Evolutionary conservation across 2,888 invertebrate species (phyloP).

Genomic region (Agrotis segetum): DNA sequence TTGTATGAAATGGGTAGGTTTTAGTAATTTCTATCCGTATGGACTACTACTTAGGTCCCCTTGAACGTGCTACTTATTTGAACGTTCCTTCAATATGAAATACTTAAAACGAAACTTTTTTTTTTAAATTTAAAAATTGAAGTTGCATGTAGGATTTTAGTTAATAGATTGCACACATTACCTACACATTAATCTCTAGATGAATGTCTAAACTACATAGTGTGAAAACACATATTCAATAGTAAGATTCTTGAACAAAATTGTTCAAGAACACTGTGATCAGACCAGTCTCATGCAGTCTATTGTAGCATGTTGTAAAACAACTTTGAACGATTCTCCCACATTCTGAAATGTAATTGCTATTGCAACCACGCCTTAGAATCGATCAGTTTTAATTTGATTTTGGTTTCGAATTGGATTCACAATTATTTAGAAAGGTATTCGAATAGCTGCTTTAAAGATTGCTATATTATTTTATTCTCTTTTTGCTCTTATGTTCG

Average conservation of each 20-base stretch:
- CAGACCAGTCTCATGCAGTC: not conserved
- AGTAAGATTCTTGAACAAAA: not conserved
- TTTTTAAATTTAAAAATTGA: not conserved
- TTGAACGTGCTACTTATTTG: no score
- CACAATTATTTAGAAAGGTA: constrained; percentile 7
- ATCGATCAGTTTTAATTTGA: constrained; percentile 23
- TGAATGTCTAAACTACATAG: not conserved
- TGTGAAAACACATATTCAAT: constrained; percentile 1
- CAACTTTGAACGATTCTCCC: constrained; percentile 6
- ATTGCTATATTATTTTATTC: constrained; percentile 28
- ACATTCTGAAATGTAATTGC: constrained; percentile 21
- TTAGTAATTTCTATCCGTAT: not conserved
- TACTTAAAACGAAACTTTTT: no score
- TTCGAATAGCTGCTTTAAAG: constrained; percentile 9
- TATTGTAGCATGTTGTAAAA: constrained; percentile 9
- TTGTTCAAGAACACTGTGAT: not conserved
- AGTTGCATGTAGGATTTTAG: not conserved
- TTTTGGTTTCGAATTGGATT: constrained; percentile 8
- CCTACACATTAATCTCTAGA: not conserved
- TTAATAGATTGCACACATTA: not conserved
- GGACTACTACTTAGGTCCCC: not conserved
- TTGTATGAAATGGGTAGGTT: no score
- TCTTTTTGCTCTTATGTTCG: constrained; percentile 45
- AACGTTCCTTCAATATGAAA: no score
- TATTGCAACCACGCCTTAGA: not conserved